phyloP scores from a whole-genome alignment of 1,140 invertebrate genomes.

The Diabrotica virgifera region DNA sequence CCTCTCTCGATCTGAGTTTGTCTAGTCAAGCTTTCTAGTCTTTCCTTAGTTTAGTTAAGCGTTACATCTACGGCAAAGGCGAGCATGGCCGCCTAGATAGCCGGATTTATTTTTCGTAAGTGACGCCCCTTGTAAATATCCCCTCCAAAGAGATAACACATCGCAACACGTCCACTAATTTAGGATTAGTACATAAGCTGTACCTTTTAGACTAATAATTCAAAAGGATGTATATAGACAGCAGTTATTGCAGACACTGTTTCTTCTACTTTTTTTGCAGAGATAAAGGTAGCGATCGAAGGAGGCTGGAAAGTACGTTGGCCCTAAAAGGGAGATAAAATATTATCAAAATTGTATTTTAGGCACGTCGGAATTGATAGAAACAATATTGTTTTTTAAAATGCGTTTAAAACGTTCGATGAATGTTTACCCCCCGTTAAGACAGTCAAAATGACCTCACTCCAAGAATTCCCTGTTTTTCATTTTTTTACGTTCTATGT shows the following conservation, averaged over 20 bases:
- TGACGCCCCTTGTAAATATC: slow-evolving; percentile 35
- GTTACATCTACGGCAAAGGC: background rate
- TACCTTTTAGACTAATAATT: slow-evolving; percentile 22
- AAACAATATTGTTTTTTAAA: background rate
- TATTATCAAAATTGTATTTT: background rate
- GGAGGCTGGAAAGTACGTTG: background rate
- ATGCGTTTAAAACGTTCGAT: too few species aligned
- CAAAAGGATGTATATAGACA: slow-evolving; percentile 17
- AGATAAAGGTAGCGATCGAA: background rate
- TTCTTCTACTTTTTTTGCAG: background rate
- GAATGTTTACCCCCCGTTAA: too few species aligned
- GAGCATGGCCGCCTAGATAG: slow-evolving; percentile 36
- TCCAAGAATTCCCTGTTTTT: too few species aligned
- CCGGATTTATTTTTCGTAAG: slow-evolving; percentile 43
- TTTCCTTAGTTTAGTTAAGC: slow-evolving; percentile 31
- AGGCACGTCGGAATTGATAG: background rate
- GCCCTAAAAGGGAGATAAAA: too few species aligned
- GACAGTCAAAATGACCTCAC: too few species aligned
- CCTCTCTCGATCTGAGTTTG: slow-evolving; percentile 11
- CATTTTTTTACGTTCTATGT: too few species aligned
- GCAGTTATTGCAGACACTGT: background rate
- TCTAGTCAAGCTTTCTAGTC: slow-evolving; percentile 28
- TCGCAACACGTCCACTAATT: slow-evolving; percentile 50
- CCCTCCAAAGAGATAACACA: slow-evolving; percentile 46
- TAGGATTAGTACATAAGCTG: slow-evolving; percentile 41